phyloP scores from a whole-genome alignment of 2,888 invertebrate genomes.

The Acleris emargana region DNA sequence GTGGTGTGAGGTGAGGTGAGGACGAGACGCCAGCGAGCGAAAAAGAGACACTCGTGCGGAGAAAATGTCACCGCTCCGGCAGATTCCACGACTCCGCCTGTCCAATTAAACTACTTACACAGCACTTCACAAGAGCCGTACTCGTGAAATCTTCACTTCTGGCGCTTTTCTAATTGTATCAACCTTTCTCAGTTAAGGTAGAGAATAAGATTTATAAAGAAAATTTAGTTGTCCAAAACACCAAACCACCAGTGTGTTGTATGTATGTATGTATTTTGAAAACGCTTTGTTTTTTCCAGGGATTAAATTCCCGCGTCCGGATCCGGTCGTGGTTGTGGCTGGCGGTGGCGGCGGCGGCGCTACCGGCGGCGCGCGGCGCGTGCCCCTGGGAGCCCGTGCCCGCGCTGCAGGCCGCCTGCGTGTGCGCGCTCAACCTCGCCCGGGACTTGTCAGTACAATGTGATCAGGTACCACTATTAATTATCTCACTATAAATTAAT shows the following conservation, averaged over 20 bases:
- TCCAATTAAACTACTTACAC: conserved; percentile 39
- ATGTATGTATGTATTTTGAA: too few species aligned
- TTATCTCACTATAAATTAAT: neutral
- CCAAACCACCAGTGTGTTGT: too few species aligned
- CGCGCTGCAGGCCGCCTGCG: conserved; percentile 91
- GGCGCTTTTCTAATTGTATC: conserved; percentile 25
- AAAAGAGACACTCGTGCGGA: conserved; percentile 35
- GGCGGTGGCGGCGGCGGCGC: conserved; percentile 49
- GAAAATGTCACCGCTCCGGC: conserved; percentile 38
- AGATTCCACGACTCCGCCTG: conserved; percentile 35
- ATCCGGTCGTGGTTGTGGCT: conserved; percentile 52
- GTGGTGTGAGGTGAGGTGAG: conserved; percentile 21
- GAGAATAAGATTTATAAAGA: neutral
- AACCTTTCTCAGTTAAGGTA: conserved; percentile 15
- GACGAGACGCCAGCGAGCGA: conserved; percentile 35
- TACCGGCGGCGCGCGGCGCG: conserved; percentile 79
- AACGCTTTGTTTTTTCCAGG: conserved; percentile 51
- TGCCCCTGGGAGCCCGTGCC: conserved; percentile 94
- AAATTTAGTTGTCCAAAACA: neutral
- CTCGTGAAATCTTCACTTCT: conserved; percentile 30
- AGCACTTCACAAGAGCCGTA: conserved; percentile 22
- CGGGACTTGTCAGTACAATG: conserved; percentile 95
- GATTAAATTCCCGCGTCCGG: conserved; percentile 43
- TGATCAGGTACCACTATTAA: conserved; percentile 85
- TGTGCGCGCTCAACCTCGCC: conserved; percentile 94